Base-by-base conservation (phyloP, 2,113 vertebrate species). In the Coreoperca whiteheadi region DNA sequence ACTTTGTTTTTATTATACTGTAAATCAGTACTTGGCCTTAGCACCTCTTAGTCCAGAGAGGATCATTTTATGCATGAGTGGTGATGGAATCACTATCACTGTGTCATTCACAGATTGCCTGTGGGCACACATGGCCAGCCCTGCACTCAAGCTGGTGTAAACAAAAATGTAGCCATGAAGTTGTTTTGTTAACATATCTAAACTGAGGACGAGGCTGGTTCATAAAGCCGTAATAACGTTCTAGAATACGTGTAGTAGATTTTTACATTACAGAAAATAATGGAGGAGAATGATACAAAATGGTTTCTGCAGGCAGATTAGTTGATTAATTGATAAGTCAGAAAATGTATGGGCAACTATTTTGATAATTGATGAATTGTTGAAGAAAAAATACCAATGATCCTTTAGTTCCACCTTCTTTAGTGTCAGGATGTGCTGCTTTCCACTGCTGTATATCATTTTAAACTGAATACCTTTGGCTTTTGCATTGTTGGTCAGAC, bases 21-120 rank as follows among this genome's bases (percentile, higher is more conserved):
- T 65, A 59, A 82, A 70, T 72, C 66, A 69, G 63, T 51, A 54
- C 59, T n/a, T 69, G 60, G 41, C 79, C 18, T 23, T 23, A 20
- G 54, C 59, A 82, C 51, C 56, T 54, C 30, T 61, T 46, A 28
- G 32, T 74, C 54, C 63, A 61, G 65, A 84, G 57, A 54, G 46
- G 68, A 75, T 87, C 3, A 51, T 57, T 67, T 41, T 68, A 79
- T 76, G 77, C 83, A 83, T 8, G 56, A 84, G 61, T 66, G 56
- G 46, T 23, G 12, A 61, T 75, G 43, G 37, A 61, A 43, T 56
- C 64, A 57, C 57, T 77, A 30, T 87, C 77, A 41, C 54, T 16
- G 46, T 77, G 77, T 34, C 60, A 77, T 79, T 76, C 70, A 73
- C 37, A 66, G 61, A 70, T 41, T 14, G 34, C 60, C 57, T 46